These are phyloP conservation scores for Microtus pennsylvanicus DNA, from an alignment of 2,113 vertebrate genomes.

Conservation along the genomic window DNA sequence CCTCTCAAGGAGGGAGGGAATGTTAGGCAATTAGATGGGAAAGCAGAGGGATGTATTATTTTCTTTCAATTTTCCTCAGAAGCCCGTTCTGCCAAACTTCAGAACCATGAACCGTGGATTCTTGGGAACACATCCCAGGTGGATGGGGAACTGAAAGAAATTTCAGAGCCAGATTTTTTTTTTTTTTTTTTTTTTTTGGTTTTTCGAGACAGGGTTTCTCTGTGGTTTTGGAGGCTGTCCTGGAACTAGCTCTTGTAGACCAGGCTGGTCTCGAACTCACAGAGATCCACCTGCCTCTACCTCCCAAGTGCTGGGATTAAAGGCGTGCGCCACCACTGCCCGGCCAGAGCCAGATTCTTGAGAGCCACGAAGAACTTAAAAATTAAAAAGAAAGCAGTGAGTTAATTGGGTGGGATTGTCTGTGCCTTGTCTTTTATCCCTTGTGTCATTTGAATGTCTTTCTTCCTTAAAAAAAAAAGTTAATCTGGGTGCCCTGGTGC, in stretches of 20 bases:
- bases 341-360: not conserved
- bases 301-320: too few relatives aligned
- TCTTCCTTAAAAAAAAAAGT: not conserved
- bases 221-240: too few relatives aligned
- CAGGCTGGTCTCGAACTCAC: too few relatives aligned
- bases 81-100: not conserved
- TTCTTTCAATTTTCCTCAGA: not conserved
- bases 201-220: too few relatives aligned
- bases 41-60: not conserved
- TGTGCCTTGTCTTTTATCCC: not conserved
- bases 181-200: too few relatives aligned
- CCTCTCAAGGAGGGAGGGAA: not conserved
- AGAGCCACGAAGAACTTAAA: not conserved
- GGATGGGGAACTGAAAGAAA: slow-evolving; percentile 15
- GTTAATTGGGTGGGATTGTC: not conserved
- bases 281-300: too few relatives aligned
- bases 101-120: not conserved
- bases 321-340: too few relatives aligned
- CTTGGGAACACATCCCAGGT: not conserved
- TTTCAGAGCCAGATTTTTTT: not conserved
- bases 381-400: not conserved
- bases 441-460: not conserved
- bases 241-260: too few relatives aligned
- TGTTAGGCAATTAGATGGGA: not conserved
- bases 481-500: not conserved